These are phyloP conservation scores for Pantherophis vulpinus DNA, from an alignment of 2,797 vertebrate species.

Conservation along the genomic window DNA sequence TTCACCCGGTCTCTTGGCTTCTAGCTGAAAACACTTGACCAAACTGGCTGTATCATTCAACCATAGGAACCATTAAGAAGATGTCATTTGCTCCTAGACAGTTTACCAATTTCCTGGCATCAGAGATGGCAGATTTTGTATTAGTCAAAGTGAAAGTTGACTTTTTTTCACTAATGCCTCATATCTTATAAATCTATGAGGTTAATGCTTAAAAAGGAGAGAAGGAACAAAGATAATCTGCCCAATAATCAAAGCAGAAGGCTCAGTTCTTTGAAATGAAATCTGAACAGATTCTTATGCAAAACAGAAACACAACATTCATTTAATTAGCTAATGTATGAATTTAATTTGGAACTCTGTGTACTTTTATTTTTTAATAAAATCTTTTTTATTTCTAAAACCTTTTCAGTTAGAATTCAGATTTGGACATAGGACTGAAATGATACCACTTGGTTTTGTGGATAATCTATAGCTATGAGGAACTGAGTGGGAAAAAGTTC, in stretches of 20 bases:
- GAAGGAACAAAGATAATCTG: background rate
- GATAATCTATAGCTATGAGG: background rate
- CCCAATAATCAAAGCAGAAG: background rate
- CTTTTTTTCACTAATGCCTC: background rate
- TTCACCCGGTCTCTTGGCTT: background rate
- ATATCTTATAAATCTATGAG: background rate
- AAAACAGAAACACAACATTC: background rate
- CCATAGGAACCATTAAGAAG: background rate
- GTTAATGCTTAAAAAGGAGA: background rate
- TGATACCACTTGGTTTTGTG: background rate
- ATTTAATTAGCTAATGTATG: background rate
- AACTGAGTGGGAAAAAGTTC: background rate
- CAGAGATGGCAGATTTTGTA: background rate
- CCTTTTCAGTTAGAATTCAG: background rate
- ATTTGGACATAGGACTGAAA: background rate
- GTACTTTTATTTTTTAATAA: background rate
- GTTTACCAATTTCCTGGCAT: background rate
- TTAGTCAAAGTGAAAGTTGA: background rate
- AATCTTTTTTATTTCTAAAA: background rate
- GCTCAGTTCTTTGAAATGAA: background rate
- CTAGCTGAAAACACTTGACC: background rate
- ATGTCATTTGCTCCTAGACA: background rate
- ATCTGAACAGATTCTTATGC: background rate
- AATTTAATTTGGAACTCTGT: background rate
- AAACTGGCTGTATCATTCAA: background rate